Conservation (phyloP, 1,140 invertebrate species). For the Asobara japonica region DNA sequence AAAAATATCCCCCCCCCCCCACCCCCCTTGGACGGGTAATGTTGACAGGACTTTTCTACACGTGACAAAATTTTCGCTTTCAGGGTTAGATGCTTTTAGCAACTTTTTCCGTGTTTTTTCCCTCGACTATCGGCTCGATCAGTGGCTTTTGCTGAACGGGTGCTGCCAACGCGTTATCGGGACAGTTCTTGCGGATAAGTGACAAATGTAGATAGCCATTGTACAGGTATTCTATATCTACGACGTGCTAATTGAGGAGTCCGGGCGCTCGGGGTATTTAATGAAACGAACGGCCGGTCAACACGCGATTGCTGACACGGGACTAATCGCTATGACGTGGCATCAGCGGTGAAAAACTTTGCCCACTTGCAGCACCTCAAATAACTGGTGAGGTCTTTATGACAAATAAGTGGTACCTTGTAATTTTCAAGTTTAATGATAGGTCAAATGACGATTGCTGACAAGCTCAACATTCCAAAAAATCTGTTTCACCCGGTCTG, state of each 20-base stretch:
- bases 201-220: background rate
- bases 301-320: conserved; percentile 8
- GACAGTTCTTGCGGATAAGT: background rate
- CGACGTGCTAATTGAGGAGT: background rate
- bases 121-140: background rate
- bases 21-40: too few relatives aligned
- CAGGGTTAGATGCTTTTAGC: too few relatives aligned
- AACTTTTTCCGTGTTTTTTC: background rate
- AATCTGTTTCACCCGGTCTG: too few relatives aligned
- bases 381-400: background rate
- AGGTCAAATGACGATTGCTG: too few relatives aligned
- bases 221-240: background rate
- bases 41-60: too few relatives aligned
- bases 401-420: background rate
- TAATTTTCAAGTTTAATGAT: too few relatives aligned
- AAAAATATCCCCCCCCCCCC: too few relatives aligned
- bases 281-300: background rate
- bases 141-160: background rate
- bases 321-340: background rate
- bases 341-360: background rate
- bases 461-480: too few relatives aligned
- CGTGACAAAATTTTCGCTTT: too few relatives aligned
- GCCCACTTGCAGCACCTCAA: background rate
- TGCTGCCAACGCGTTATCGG: background rate
- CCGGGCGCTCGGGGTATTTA: background rate